A percentile compares a stretch with the other conserved stretches of the same genome.
Conservation (phyloP, 2,888 invertebrate genomes). For the Griposia aprilina region DNA sequence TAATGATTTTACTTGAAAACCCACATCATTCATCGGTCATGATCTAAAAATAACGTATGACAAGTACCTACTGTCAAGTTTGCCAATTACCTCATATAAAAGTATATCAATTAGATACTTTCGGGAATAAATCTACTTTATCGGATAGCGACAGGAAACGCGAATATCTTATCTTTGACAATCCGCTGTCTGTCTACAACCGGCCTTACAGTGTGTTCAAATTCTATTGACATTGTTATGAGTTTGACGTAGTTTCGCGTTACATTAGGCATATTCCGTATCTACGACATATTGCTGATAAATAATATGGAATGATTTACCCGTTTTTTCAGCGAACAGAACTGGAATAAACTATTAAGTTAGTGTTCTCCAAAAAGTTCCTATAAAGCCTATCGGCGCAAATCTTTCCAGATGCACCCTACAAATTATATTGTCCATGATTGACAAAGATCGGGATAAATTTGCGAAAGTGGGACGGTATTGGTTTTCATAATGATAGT, state of each 20-base stretch:
- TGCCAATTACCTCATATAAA: slow-evolving; percentile 21
- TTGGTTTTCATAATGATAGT: not conserved
- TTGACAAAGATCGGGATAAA: not conserved
- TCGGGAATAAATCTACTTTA: slow-evolving; percentile 24
- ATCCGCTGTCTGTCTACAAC: slow-evolving; percentile 27
- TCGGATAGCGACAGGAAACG: slow-evolving; percentile 13
- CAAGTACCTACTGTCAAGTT: not conserved
- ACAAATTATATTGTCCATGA: not conserved
- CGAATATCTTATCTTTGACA: slow-evolving; percentile 41
- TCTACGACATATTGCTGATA: slow-evolving; percentile 29
- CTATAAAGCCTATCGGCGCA: not conserved
- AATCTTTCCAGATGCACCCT: not conserved
- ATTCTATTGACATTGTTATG: slow-evolving; percentile 23
- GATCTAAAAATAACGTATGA: not conserved
- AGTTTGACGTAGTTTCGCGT: slow-evolving; percentile 7
- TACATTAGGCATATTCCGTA: not conserved
- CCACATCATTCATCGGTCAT: not conserved
- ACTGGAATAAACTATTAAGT: not conserved
- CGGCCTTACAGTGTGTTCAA: slow-evolving; percentile 8
- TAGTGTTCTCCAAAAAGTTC: not conserved
- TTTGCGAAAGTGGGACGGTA: slow-evolving; percentile 6
- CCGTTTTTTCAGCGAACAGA: not conserved
- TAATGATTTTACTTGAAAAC: not conserved
- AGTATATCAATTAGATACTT: slow-evolving; percentile 16
- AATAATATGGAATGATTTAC: slow-evolving; percentile 5